Base-by-base conservation (phyloP, 2,797 vertebrate genomes). In the Heliangelus exortis region DNA sequence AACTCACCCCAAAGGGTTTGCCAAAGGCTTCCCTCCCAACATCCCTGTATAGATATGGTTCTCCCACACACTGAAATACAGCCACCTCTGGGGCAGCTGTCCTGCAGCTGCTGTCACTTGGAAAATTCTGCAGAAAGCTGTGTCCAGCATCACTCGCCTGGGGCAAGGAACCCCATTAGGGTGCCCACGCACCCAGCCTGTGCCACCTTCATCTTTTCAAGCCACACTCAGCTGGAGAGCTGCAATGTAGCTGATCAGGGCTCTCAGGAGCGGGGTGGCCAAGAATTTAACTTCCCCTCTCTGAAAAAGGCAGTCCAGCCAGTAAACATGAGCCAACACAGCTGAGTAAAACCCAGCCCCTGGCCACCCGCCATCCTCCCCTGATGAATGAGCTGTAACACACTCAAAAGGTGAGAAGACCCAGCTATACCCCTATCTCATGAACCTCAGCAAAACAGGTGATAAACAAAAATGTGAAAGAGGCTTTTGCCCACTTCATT, bases 341-440 rank as follows among this genome's bases (percentile, higher is more conserved):
- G 57, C 74, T 89, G 74, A 88, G 84, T 68, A 92, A 87, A 93
- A 63, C 48, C 69, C 67, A 77, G 20, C 19, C 82, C 47, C 21
- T 74, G 78, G 84, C 66, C 43, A n/a, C 26, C 23, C 0, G 8
- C 94, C 93, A 75, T 75, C 76, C 6, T 12, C 36, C 58, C n/a
- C 51, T 95, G 95, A 95, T 84, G 84, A 74, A 95, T 75, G 93
- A 95, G 66, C 93, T 93, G 93, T 73, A 65, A 55, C 58, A 28
- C 45, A n/a, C 58, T 90, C 81, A 72, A 71, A 91, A 95, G 78
- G 79, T 85, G 94, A 95, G 75, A 84, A 81, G 87, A 43, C 68
- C 68, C 92, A 95, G 77, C 85, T 45, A 84, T 68, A 47, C 34
- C 33, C 12, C 0, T 36, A 29, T 53, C 63, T 91, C 0, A 0